Evolutionary conservation across 2,113 vertebrate species (phyloP), one percentile per base, ranked within the genome.

Genomic region (Phyllostomus discolor): DNA sequence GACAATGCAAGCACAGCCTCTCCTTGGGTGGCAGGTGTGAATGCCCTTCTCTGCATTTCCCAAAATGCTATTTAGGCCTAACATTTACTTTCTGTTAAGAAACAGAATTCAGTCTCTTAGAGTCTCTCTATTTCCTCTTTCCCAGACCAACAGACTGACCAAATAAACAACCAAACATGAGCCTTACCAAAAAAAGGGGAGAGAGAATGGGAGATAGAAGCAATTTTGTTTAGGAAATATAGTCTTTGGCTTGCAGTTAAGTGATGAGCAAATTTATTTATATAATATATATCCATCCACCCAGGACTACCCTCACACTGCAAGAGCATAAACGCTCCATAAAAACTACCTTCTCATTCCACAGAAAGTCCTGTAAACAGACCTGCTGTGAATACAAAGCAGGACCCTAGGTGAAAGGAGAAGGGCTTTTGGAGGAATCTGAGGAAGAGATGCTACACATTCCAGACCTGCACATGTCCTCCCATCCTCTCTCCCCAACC

Each of bases 231-330:
- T 69, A 73, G 31, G 94, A 95, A 95, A 95, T 28, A 57, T 1
- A 31, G 4, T 90, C 87, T 31, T 86, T 46, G 54, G 4, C 81
- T 87, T 72, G 69, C 57, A 69, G 75, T 64, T 91, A 92, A 96
- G 83, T n/a, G 48, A 93, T 75, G 62, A 85, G 72, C 46, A 14
- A 22, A 91, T 95, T 96, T 80, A 95, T 91, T 93, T 94, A 88
- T 46, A 17, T 31, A 86, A 83, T 78, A 43, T 57, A 24, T 3
- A 88, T 52, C 43, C 82, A 82, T 66, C 43, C 82, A 87, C 1
- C 35, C 12, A 95, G 88, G 95, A 83, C 52, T 73, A 82, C 22
- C 10, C 54, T 69, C 88, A 67, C 78, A 64, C 22, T 38, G 16
- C 57, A 83, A 79, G 82, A 62, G 90, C 50, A 86, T 8, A 97